A percentile compares a stretch with the other conserved stretches of the same genome.
Evolutionary conservation across 2,888 invertebrate genomes (phyloP).

Genomic region (Drosophila ustulata): DNA sequence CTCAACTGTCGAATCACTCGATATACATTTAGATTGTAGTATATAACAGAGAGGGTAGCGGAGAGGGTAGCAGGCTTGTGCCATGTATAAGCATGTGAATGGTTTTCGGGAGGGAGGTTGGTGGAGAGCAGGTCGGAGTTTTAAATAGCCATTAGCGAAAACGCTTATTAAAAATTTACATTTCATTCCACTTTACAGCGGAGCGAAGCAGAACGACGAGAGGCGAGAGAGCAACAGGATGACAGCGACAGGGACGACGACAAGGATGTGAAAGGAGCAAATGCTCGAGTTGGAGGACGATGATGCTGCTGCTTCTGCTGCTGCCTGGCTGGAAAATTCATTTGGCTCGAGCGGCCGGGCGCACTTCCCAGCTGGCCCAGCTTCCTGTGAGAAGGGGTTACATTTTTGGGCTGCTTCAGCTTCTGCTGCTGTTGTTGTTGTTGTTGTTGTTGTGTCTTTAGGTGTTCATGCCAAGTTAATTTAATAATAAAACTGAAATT

Average conservation of each 20-base stretch:
- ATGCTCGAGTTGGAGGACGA: conserved; percentile 4
- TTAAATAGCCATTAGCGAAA: conserved; percentile 85
- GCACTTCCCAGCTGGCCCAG: conserved; percentile 55
- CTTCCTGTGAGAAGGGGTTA: conserved; percentile 54
- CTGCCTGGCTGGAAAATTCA: conserved; percentile 51
- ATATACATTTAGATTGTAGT: conserved; percentile 49
- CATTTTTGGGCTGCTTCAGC: conserved; percentile 32
- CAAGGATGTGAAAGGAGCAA: conserved; percentile 17
- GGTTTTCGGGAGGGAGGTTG: not conserved
- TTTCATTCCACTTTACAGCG: conserved; percentile 82
- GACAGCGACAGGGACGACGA: conserved; percentile 18
- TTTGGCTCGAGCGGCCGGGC: conserved; percentile 56
- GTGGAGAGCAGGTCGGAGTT: conserved; percentile 64
- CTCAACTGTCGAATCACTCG: conserved; percentile 64
- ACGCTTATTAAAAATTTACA: conserved; percentile 85
- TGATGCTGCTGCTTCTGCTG: conserved; percentile 19
- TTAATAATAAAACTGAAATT: conserved; percentile 83
- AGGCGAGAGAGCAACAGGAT: conserved; percentile 26
- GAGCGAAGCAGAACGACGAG: conserved; percentile 10
- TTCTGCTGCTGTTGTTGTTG: conserved; percentile 57
- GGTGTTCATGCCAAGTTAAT: conserved; percentile 84
- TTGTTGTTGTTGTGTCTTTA: conserved; percentile 75
- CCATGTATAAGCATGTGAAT: conserved; percentile 48
- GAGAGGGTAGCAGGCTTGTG: not conserved
- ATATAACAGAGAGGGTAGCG: conserved; percentile 19